Conservation (phyloP, 1,140 invertebrate genomes). For the Reticulitermes speratus region DNA sequence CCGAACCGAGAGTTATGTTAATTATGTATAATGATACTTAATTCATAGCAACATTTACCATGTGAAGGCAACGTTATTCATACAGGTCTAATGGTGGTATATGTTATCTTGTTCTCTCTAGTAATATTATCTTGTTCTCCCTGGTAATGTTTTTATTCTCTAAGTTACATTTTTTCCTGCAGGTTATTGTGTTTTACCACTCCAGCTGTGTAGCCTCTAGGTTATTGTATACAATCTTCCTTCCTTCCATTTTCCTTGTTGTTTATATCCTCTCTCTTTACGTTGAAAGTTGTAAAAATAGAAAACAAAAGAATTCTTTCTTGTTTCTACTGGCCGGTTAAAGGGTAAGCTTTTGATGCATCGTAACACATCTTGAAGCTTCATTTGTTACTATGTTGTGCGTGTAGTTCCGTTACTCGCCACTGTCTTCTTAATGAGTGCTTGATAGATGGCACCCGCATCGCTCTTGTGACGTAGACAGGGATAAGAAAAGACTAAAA, state of each 20-base stretch:
- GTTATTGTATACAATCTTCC: neutral
- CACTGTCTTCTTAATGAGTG: conserved; percentile 14
- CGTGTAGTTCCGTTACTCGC: conserved; percentile 12
- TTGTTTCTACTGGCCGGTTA: neutral
- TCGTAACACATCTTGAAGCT: neutral
- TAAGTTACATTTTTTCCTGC: neutral
- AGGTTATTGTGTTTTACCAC: neutral
- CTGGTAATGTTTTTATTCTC: no score
- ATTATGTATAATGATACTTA: no score
- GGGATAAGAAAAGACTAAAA: neutral
- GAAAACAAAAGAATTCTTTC: neutral
- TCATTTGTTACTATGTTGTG: conserved; percentile 14
- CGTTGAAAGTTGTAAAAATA: neutral
- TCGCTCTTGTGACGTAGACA: neutral
- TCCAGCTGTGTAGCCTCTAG: neutral
- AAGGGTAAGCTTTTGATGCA: neutral
- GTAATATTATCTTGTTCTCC: no score
- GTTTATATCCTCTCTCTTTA: neutral
- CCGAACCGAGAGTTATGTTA: no score
- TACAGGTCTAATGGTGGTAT: no score
- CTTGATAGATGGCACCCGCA: neutral
- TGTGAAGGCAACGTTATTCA: no score
- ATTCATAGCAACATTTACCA: no score
- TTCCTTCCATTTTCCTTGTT: neutral
- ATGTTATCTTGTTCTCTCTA: no score